These are phyloP conservation scores for Podarcis raffonei DNA, from an alignment of 2,113 vertebrate species.

Conservation along the genomic window DNA sequence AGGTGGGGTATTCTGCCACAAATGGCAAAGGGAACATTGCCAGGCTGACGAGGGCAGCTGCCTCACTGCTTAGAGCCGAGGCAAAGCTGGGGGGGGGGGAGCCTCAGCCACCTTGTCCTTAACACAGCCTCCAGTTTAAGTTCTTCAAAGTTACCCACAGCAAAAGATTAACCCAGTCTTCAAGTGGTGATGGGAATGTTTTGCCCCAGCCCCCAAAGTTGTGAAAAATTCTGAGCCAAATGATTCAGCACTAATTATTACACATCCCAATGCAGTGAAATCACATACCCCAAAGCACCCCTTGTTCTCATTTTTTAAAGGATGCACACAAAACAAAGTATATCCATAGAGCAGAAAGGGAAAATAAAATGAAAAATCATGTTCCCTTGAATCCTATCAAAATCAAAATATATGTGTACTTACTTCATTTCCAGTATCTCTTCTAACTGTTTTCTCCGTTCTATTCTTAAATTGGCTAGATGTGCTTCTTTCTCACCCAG, in stretches of 20 bases:
- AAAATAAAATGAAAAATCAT: background rate
- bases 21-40: background rate
- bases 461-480: constrained; percentile 86
- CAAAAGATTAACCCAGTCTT: background rate
- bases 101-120: background rate
- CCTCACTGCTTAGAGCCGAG: background rate
- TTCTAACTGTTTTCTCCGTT: constrained; percentile 91
- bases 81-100: background rate
- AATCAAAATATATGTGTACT: constrained; percentile 65
- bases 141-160: background rate
- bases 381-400: background rate
- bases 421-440: constrained; percentile 99
- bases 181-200: background rate
- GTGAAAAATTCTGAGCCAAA: background rate
- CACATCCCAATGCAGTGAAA: background rate
- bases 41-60: background rate
- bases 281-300: background rate
- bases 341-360: background rate
- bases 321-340: background rate
- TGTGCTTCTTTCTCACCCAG: constrained; percentile 91
- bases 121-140: background rate
- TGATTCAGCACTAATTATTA: background rate
- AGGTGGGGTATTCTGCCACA: background rate
- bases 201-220: background rate
- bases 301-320: background rate